Conservation (phyloP, 1,140 invertebrate genomes). For the Drosophila nikananu region DNA sequence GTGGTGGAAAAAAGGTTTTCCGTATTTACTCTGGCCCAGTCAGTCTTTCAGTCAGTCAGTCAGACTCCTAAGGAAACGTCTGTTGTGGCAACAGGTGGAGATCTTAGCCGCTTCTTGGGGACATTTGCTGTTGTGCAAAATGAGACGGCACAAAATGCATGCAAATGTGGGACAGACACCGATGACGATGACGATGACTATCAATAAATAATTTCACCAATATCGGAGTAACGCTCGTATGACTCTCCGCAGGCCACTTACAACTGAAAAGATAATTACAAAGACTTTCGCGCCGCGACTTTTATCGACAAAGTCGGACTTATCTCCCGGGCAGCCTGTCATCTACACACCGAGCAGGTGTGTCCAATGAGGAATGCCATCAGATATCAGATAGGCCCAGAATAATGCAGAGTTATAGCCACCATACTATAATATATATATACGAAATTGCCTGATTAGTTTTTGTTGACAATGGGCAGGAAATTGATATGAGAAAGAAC, state of each 20-base stretch:
- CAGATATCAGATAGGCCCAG: constrained; percentile 8
- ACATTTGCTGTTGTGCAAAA: constrained; percentile 55
- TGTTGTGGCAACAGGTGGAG: constrained; percentile 31
- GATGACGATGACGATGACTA: not conserved
- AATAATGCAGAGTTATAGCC: constrained; percentile 20
- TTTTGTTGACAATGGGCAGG: constrained; percentile 44
- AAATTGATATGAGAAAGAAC: constrained; percentile 18
- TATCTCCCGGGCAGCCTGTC: constrained; percentile 15
- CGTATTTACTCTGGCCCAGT: constrained; percentile 32
- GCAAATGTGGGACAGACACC: constrained; percentile 22
- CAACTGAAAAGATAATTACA: constrained; percentile 13
- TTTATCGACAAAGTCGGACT: constrained; percentile 32
- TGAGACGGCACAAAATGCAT: constrained; percentile 53
- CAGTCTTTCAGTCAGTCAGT: not conserved
- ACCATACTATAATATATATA: not conserved
- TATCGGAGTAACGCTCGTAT: constrained; percentile 7
- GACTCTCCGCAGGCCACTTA: constrained; percentile 1
- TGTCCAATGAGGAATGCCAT: constrained; percentile 17
- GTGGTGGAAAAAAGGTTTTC: constrained; percentile 28
- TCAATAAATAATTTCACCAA: constrained; percentile 26
- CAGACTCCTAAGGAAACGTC: constrained; percentile 6
- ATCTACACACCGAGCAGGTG: constrained; percentile 24
- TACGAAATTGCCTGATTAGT: constrained; percentile 30
- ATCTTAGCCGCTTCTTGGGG: constrained; percentile 13
- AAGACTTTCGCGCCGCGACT: constrained; percentile 27